Percentiles rank a stretch among this genome's conserved stretches.
phyloP scores from a whole-genome alignment of 2,888 invertebrate species.

The Hylaea fasciaria region DNA sequence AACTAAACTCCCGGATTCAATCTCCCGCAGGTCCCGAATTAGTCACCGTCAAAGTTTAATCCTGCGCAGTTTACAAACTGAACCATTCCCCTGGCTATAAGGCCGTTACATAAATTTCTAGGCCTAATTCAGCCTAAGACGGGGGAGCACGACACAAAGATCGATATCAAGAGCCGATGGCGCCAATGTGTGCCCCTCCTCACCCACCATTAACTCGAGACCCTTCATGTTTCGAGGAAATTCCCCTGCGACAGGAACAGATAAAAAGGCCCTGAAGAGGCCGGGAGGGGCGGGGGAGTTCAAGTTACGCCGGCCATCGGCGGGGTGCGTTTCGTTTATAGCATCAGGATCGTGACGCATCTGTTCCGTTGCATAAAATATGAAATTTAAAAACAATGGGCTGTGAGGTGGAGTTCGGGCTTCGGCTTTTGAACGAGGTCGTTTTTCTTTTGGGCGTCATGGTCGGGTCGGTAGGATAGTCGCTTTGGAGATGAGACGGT shows the following conservation, averaged over 20 bases:
- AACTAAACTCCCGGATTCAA: constrained; percentile 39
- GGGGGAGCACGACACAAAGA: constrained; percentile 76
- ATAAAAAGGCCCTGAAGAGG: constrained; percentile 47
- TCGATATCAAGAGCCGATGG: constrained; percentile 80
- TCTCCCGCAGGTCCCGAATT: constrained; percentile 51
- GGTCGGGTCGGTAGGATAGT: constrained; percentile 3
- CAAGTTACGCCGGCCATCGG: constrained; percentile 59
- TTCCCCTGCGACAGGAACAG: constrained; percentile 53
- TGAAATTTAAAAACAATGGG: constrained; percentile 69
- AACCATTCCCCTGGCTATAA: constrained; percentile 57
- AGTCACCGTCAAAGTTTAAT: constrained; percentile 56
- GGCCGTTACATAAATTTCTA: constrained; percentile 74
- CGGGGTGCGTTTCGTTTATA: constrained; percentile 75
- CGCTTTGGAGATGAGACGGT: constrained; percentile 9
- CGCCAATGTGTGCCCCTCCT: constrained; percentile 75
- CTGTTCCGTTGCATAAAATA: constrained; percentile 78
- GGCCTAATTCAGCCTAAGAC: constrained; percentile 78
- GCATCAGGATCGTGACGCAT: constrained; percentile 77
- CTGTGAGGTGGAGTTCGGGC: constrained; percentile 43
- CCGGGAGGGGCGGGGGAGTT: constrained; percentile 55
- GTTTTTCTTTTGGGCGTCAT: constrained; percentile 22
- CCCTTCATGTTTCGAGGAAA: constrained; percentile 64
- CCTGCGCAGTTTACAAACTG: constrained; percentile 49
- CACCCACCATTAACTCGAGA: constrained; percentile 62
- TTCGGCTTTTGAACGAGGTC: constrained; percentile 33